Evolutionary conservation across 2,888 invertebrate species (phyloP), one percentile per base, ranked within the genome.

Genomic region (Synanthedon andrenaeformis): DNA sequence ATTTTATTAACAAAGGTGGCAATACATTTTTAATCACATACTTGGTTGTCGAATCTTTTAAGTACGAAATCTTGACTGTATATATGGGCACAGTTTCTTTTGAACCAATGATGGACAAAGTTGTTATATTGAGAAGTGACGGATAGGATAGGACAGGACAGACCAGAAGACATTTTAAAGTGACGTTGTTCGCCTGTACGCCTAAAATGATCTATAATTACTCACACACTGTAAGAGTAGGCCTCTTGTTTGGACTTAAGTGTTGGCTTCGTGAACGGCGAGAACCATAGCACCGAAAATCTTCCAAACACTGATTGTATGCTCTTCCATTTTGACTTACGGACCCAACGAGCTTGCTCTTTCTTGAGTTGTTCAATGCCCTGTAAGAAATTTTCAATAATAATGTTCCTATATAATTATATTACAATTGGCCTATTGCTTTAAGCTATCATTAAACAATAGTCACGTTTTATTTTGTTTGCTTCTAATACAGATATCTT

Each of bases 281-380:
- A 97, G 70, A 98, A 93, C 99, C 99, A 99, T 3, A 94, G 91
- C 54, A 98, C 77, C 0, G 97, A 96, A 81, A 99, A 98, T 12
- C 97, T 91, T 23, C 99, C 99, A 81, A 99, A 99, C 3, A 99
- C 99, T 0, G 96, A 93, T 74, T 97, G 97, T 64, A 99, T 93
- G 70, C 96, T 97, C 89, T 96, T 95, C 94, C 98, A 96, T 52
- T 95, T 90, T 0, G 96, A 96, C 68, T 95, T 96, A 66, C 95
- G 95, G 51, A 93, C 94, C 96, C 97, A 97, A 12, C 95, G 89
- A 1, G 96, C 95, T 77, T 97, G 94, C 71, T 99, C 98, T 72
- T 97, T 97, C 83, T 98, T 98, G 68, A 99, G 80, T 82, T 97
- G 96, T 76, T 99, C 99, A 64, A 99, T 99, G 49, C 98, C 98